A percentile compares a stretch with the other conserved stretches of the same genome.
Evolutionary conservation across 2,888 invertebrate species (phyloP).

Genomic region (Cryptocephalus primarius): DNA sequence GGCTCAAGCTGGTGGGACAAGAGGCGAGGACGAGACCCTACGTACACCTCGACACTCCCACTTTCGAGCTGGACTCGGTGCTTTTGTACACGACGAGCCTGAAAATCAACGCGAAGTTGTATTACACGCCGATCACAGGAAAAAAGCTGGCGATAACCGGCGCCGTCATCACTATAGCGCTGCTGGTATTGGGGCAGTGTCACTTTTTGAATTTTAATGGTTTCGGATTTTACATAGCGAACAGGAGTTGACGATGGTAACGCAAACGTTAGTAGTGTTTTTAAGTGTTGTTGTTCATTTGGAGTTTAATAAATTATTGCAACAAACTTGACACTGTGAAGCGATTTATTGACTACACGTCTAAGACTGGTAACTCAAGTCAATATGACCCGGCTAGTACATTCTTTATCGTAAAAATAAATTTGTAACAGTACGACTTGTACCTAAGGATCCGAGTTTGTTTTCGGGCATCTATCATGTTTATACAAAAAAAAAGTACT

Average conservation of each 20-base stretch:
- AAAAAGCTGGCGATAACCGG: conserved; percentile 55
- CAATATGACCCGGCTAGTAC: too few relatives aligned
- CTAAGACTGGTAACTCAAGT: too few relatives aligned
- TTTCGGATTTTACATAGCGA: too few relatives aligned
- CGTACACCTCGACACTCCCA: conserved; percentile 67
- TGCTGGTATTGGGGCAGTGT: conserved; percentile 58
- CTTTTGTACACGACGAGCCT: conserved; percentile 66
- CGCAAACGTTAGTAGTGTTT: too few relatives aligned
- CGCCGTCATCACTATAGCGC: conserved; percentile 45
- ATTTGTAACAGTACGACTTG: conserved; percentile 30
- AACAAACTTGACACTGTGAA: too few relatives aligned
- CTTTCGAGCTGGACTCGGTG: conserved; percentile 64
- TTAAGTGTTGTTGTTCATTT: too few relatives aligned
- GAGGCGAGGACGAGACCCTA: conserved; percentile 69
- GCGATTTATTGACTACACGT: too few relatives aligned
- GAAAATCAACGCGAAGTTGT: conserved; percentile 62
- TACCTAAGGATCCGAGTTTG: conserved; percentile 23
- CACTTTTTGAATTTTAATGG: conserved; percentile 6
- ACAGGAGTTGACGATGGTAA: too few relatives aligned
- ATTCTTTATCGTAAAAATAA: conserved; percentile 25
- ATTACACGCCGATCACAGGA: conserved; percentile 60
- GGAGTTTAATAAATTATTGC: too few relatives aligned
- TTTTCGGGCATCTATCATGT: conserved; percentile 14
- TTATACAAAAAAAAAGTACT: neutral
- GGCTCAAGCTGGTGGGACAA: conserved; percentile 65